Evolutionary conservation across 2,797 vertebrate genomes (phyloP).

Genomic region (Ctenosaura bakeri): DNA sequence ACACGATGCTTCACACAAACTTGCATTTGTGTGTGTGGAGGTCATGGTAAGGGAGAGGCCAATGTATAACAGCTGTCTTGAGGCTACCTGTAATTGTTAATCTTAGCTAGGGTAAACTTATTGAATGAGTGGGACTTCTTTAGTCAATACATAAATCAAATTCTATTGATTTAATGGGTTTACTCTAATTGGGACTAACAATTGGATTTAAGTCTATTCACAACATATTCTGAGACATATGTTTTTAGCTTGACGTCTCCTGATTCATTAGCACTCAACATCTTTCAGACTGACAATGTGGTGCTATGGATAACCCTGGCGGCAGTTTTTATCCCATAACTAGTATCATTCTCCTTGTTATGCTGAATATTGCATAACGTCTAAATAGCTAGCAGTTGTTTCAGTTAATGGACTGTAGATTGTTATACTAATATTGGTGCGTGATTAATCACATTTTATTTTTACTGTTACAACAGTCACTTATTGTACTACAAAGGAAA

Average conservation of each 20-base stretch:
- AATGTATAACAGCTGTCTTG: too few species aligned
- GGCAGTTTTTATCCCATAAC: neutral
- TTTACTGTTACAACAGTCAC: neutral
- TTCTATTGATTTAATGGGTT: too few species aligned
- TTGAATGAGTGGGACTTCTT: too few species aligned
- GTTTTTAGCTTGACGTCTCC: neutral
- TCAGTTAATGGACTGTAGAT: conserved; percentile 8
- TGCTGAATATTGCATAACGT: neutral
- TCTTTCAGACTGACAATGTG: neutral
- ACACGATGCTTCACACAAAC: too few species aligned
- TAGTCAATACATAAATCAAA: too few species aligned
- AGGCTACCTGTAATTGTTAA: too few species aligned
- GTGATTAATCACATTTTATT: conserved; percentile 4
- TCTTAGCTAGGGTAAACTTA: too few species aligned
- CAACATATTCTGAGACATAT: neutral
- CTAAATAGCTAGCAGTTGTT: conserved; percentile 3
- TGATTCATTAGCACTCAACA: neutral
- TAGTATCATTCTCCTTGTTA: neutral
- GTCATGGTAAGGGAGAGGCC: too few species aligned
- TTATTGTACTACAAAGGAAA: neutral
- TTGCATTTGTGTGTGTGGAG: too few species aligned
- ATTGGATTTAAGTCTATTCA: neutral
- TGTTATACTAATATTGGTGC: neutral
- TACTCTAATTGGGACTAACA: too few species aligned
- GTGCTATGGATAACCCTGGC: neutral